These are phyloP conservation scores for Hydrophis major DNA, from an alignment of 2,797 vertebrate species.

Conservation along the genomic window DNA sequence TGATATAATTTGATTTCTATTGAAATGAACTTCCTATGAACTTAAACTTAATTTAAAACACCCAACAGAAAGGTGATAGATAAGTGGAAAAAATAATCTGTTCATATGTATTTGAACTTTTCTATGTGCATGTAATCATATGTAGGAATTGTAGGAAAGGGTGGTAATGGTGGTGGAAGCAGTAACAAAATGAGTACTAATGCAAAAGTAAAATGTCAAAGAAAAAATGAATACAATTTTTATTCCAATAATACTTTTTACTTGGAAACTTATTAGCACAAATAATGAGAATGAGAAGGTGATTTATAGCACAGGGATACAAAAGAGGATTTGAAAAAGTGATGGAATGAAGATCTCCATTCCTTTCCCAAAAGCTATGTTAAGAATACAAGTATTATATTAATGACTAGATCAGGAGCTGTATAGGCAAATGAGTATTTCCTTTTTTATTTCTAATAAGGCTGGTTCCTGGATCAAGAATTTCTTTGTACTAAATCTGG, in stretches of 20 bases:
- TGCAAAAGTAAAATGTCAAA: not conserved
- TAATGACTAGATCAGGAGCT: not conserved
- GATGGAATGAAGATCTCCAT: not conserved
- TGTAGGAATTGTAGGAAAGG: not conserved
- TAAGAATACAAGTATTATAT: not conserved
- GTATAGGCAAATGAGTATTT: not conserved
- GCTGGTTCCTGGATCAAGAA: not conserved
- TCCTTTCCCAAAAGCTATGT: not conserved
- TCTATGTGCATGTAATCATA: not conserved
- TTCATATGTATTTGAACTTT: not conserved
- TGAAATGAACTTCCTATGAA: slow-evolving; percentile 2
- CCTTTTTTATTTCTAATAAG: not conserved
- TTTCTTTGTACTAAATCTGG: not conserved
- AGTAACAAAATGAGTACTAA: not conserved
- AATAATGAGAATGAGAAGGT: not conserved
- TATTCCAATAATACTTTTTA: not conserved
- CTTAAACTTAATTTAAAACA: slow-evolving; percentile 33
- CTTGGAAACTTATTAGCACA: not conserved
- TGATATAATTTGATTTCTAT: slow-evolving; percentile 25
- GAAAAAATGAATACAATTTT: not conserved
- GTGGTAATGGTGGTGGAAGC: not conserved
- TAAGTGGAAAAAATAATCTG: slow-evolving; percentile 19
- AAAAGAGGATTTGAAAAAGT: not conserved
- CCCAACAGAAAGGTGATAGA: not conserved
- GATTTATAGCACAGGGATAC: not conserved